Conservation (phyloP, 1,140 invertebrate genomes). For the Colletes gigas region DNA sequence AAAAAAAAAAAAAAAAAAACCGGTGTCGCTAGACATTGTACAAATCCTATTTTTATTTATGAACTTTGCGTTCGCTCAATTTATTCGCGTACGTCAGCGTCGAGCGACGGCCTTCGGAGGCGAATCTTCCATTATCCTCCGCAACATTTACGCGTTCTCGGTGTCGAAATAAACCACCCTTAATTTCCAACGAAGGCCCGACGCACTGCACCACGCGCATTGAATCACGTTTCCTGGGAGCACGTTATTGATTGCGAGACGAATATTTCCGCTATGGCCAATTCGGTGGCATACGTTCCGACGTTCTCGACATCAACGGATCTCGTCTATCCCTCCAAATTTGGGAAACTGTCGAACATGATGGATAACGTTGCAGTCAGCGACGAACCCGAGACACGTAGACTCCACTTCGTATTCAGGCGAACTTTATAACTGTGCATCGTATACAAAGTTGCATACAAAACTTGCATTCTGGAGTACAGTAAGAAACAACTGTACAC, state of each 20-base stretch:
- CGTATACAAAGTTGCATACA: no score
- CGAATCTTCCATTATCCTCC: not conserved
- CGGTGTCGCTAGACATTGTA: not conserved
- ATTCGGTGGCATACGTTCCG: not conserved
- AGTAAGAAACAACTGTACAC: no score
- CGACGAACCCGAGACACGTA: no score
- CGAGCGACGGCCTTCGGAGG: not conserved
- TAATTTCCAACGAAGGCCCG: not conserved
- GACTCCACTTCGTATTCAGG: no score
- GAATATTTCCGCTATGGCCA: conserved; percentile 4
- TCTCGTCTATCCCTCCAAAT: no score
- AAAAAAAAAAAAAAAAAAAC: conserved; percentile 4
- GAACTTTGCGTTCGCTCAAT: not conserved
- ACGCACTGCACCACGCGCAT: not conserved
- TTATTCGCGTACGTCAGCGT: not conserved
- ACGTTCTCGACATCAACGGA: no score
- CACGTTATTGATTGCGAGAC: conserved; percentile 21
- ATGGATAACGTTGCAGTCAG: no score
- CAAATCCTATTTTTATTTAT: not conserved
- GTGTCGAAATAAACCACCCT: not conserved
- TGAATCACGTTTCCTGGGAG: conserved; percentile 33
- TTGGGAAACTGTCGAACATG: no score
- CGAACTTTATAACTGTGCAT: no score
- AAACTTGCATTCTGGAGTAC: no score
- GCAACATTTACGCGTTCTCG: not conserved